These are phyloP conservation scores for Himalopsyche japonica DNA, from an alignment of 2,888 invertebrate genomes.

Conservation along the genomic window DNA sequence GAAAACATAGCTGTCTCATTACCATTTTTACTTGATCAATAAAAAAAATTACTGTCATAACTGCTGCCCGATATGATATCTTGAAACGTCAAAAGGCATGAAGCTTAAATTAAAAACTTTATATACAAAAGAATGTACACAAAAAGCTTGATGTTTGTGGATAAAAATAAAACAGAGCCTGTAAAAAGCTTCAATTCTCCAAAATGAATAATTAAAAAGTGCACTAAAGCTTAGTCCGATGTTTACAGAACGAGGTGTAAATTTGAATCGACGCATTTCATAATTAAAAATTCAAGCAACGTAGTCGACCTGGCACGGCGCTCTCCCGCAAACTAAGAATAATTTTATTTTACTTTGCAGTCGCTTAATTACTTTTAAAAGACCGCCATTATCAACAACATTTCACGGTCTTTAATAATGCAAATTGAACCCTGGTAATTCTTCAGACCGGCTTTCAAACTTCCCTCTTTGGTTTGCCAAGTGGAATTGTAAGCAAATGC, in stretches of 20 bases:
- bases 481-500: not conserved
- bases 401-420: constrained; percentile 41
- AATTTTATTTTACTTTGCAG: constrained; percentile 40
- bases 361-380: constrained; percentile 41
- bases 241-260: constrained; percentile 15
- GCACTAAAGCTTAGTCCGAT: not conserved
- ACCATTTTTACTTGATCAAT: too few species aligned
- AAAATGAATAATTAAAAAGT: not conserved
- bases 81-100: too few species aligned
- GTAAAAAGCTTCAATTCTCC: not conserved
- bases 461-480: constrained; percentile 2
- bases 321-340: constrained; percentile 31
- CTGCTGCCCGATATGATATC: too few species aligned
- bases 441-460: constrained; percentile 15
- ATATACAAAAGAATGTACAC: too few species aligned
- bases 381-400: constrained; percentile 41
- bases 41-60: too few species aligned
- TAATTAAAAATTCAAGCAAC: constrained; percentile 35
- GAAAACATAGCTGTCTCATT: too few species aligned
- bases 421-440: constrained; percentile 37
- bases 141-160: not conserved
- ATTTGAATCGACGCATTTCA: constrained; percentile 13
- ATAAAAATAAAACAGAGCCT: not conserved
- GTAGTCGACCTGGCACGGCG: constrained; percentile 17
- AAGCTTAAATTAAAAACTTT: too few species aligned